These are phyloP conservation scores for Thera obeliscata DNA, from an alignment of 2,888 invertebrate species.

Conservation along the genomic window DNA sequence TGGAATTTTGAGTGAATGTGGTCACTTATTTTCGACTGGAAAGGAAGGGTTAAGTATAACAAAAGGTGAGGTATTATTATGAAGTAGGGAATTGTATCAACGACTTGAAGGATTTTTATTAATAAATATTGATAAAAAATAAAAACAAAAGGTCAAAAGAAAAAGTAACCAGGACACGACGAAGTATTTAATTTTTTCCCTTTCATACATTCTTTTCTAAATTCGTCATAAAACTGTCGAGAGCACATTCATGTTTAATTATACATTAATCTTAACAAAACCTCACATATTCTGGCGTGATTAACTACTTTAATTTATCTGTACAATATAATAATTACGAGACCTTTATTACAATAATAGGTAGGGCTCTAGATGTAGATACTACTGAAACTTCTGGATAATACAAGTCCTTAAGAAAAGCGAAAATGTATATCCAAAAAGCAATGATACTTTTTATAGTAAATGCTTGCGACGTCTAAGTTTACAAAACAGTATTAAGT, in stretches of 20 bases:
- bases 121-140: conserved; percentile 8
- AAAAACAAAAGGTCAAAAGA: conserved; percentile 49
- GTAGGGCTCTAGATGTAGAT: conserved; percentile 69
- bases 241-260: conserved; percentile 83
- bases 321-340: conserved; percentile 83
- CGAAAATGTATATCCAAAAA: conserved; percentile 54
- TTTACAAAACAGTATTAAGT: conserved; percentile 49
- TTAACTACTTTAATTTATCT: conserved; percentile 83
- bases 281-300: conserved; percentile 80
- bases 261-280: conserved; percentile 82
- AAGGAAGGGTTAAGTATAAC: neutral
- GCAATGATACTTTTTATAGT: conserved; percentile 44
- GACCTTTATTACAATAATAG: conserved; percentile 80
- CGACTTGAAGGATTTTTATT: neutral
- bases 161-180: conserved; percentile 80
- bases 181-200: conserved; percentile 83
- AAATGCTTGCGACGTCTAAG: conserved; percentile 33
- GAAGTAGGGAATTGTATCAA: neutral
- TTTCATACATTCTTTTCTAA: conserved; percentile 84
- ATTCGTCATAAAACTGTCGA: conserved; percentile 83
- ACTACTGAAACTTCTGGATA: conserved; percentile 70
- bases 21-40: neutral
- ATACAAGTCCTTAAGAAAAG: conserved; percentile 45
- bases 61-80: neutral
- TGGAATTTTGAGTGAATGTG: neutral